These are phyloP conservation scores for Kuschelorhynchus macadamiae DNA, from an alignment of 2,888 invertebrate genomes.

Conservation along the genomic window DNA sequence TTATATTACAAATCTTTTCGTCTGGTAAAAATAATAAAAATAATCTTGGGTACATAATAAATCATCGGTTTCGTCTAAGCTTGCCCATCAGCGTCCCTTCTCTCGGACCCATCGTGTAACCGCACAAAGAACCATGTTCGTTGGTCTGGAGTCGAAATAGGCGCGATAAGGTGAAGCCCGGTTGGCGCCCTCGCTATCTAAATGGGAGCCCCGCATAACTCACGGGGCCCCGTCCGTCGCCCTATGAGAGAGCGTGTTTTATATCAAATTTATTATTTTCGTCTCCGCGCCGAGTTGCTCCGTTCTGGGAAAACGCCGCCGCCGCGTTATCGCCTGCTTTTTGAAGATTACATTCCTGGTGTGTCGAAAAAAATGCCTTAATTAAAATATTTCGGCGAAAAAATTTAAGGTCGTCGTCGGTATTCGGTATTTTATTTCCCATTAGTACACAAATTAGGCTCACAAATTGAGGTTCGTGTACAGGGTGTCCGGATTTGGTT, in stretches of 20 bases:
- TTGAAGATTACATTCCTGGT: not conserved
- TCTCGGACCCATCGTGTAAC: no score
- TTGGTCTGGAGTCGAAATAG: slow-evolving; percentile 17
- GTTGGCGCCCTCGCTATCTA: slow-evolving; percentile 61
- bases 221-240: slow-evolving; percentile 40
- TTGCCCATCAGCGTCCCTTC: no score
- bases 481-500: no score
- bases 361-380: slow-evolving; percentile 3
- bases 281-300: slow-evolving; percentile 8
- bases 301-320: slow-evolving; percentile 1
- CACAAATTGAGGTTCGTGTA: no score
- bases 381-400: slow-evolving; percentile 6
- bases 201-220: slow-evolving; percentile 55
- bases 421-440: no score
- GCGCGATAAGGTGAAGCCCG: slow-evolving; percentile 38
- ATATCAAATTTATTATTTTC: slow-evolving; percentile 51
- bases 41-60: no score
- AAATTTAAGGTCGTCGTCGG: not conserved
- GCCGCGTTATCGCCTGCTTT: not conserved
- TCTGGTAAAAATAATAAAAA: no score
- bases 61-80: no score
- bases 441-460: no score
- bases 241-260: slow-evolving; percentile 46
- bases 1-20: no score
- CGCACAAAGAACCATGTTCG: slow-evolving; percentile 33